A percentile compares a stretch with the other conserved stretches of the same genome.
Evolutionary conservation across 2,113 vertebrate genomes (phyloP).

Genomic region (Bungarus multicinctus): DNA sequence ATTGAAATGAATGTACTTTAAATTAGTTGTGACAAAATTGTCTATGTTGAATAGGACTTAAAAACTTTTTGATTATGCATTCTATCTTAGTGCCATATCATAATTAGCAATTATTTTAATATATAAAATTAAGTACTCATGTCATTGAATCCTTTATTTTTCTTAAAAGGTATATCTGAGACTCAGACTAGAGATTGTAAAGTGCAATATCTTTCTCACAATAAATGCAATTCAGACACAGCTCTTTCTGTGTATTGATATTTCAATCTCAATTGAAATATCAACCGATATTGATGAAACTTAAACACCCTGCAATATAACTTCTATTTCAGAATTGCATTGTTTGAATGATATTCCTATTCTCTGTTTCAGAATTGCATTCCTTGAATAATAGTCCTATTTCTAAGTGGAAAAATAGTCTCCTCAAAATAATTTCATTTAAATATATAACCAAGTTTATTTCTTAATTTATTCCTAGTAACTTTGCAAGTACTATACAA

Average conservation of each 20-base stretch:
- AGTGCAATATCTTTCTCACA: background rate
- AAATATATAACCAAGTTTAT: slow-evolving; percentile 34
- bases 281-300: background rate
- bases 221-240: background rate
- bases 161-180: background rate
- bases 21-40: background rate
- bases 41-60: background rate
- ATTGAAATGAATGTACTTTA: background rate
- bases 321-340: background rate
- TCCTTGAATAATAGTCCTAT: background rate
- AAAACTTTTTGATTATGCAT: background rate
- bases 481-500: slow-evolving; percentile 98
- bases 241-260: background rate
- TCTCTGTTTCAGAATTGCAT: background rate
- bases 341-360: background rate
- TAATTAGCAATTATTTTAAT: background rate
- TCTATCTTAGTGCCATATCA: background rate
- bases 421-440: background rate
- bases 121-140: background rate
- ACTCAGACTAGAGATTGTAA: background rate
- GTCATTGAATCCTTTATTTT: background rate
- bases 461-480: slow-evolving; percentile 74
- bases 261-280: background rate
- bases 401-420: background rate
- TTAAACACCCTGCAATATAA: background rate